Evolutionary conservation across 2,888 invertebrate species (phyloP).

Genomic region (Ornithoptera alexandrae): DNA sequence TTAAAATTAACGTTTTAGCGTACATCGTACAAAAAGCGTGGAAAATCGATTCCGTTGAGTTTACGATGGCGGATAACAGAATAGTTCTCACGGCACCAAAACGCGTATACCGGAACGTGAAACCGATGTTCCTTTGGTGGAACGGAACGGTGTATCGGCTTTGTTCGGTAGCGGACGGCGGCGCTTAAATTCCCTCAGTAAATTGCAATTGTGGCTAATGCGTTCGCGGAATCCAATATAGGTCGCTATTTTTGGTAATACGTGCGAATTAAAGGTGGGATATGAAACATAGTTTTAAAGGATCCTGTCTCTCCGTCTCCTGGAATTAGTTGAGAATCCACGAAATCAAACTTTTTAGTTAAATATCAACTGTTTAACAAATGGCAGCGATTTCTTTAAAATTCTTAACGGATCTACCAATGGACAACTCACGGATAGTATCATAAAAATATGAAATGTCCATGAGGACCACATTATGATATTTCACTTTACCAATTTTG

Average conservation of each 20-base stretch:
- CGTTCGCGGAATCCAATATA: conserved; percentile 46
- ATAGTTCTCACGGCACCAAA: conserved; percentile 52
- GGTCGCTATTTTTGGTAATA: conserved; percentile 25
- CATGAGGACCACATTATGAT: too few relatives aligned
- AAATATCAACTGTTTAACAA: too few relatives aligned
- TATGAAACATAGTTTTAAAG: background rate
- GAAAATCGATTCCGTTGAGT: conserved; percentile 18
- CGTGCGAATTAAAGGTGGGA: conserved; percentile 3
- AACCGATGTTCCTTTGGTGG: conserved; percentile 21
- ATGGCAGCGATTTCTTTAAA: too few relatives aligned
- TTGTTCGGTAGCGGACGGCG: conserved; percentile 48
- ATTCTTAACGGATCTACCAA: too few relatives aligned
- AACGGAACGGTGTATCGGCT: conserved; percentile 33
- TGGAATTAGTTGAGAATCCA: too few relatives aligned
- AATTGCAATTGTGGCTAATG: conserved; percentile 52
- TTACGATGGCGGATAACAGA: conserved; percentile 4
- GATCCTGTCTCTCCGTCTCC: background rate
- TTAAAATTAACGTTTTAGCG: conserved; percentile 3
- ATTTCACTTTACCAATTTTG: too few relatives aligned
- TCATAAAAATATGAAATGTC: too few relatives aligned
- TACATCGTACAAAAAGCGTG: conserved; percentile 17
- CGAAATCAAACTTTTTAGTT: too few relatives aligned
- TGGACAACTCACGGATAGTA: too few relatives aligned
- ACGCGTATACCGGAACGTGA: conserved; percentile 50
- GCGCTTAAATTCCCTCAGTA: conserved; percentile 46